A percentile compares a stretch with the other conserved stretches of the same genome.
Evolutionary conservation across 2,797 vertebrate species (phyloP).

Genomic region (Poliocrania exsul): DNA sequence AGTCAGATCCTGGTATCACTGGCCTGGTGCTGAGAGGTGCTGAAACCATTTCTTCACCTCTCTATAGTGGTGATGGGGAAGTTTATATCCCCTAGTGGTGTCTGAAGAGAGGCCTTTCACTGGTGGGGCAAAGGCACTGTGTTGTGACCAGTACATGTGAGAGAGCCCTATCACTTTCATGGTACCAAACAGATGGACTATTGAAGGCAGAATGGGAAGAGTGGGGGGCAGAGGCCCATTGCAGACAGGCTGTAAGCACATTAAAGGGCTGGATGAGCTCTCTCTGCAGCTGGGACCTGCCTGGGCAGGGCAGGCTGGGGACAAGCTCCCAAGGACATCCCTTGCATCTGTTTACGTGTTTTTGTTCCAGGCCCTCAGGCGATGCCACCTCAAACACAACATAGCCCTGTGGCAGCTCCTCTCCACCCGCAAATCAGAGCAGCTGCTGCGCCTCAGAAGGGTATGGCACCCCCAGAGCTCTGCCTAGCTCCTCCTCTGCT

Average conservation of each 20-base stretch:
- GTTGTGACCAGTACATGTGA: not conserved
- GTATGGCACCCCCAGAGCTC: constrained; percentile 66
- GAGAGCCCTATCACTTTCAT: accelerated
- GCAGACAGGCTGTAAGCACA: not conserved
- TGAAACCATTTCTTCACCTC: not conserved
- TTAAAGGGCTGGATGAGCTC: not conserved
- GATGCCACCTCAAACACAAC: constrained; percentile 85
- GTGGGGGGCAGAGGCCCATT: not conserved
- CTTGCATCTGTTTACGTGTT: not conserved
- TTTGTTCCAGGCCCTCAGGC: constrained; percentile 80
- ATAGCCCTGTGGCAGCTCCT: constrained; percentile 92
- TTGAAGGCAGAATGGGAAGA: not conserved
- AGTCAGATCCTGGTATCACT: not conserved
- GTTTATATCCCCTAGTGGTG: not conserved
- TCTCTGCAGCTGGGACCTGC: not conserved
- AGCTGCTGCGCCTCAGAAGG: constrained; percentile 85
- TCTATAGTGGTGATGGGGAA: not conserved
- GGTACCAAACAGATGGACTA: not conserved
- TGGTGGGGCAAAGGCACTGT: not conserved
- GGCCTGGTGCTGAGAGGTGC: not conserved
- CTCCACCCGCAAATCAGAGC: constrained; percentile 88
- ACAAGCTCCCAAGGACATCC: not conserved
- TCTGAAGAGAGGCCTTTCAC: not conserved
- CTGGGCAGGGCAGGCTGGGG: not conserved
- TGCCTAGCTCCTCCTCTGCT: not conserved